Base-by-base conservation (phyloP, 2,888 invertebrate genomes). In the Homarus gammarus region DNA sequence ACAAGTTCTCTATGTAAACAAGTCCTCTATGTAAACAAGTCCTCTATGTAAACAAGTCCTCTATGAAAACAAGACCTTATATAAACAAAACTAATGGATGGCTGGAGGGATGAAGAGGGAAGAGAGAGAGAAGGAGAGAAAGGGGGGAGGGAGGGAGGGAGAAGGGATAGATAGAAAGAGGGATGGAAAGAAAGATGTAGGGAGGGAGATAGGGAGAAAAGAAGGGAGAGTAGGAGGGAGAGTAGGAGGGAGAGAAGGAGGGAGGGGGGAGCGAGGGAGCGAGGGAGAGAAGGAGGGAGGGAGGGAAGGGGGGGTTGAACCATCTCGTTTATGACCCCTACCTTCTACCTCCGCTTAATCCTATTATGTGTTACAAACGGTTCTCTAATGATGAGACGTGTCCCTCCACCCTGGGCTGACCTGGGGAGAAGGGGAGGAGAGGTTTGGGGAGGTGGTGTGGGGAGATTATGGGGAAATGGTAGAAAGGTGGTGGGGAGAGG, bases 311-410 rank as follows among this genome's bases (percentile, higher is more conserved):
- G 33, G 44, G 6, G n/a, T 1, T 5, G 68, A 72, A 38, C 33
- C 31, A 33, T 49, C 77, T 64, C 78, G 75, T 87, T 87, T 87
- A 87, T 73, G 87, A 82, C 81, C 87, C 87, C 87, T 82, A 56
- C 86, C 81, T 40, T 44, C 38, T 64, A 27, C 64, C 44, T 73
- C 40, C 72, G 64, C 87, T 87, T 87, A 87, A 87, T 87, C 87
- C 87, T 81, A 82, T 87, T 87, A 87, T 81, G 81, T 87, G 87
- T 87, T 82, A 87, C 87, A 87, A 87, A 87, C 87, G 87, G 87
- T 75, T 75, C 81, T 82, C 87, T 87, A 87, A 87, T 87, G 87
- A 87, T 87, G 87, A 87, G 81, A 36, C 40, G 49, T 64, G 72
- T 38, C 61, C 44, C 51, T 51, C 87, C 40, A n/a, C 31, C 70